A percentile compares a stretch with the other conserved stretches of the same genome.
Evolutionary conservation across 1,140 invertebrate species (phyloP).

Genomic region (Achatina immaculata): DNA sequence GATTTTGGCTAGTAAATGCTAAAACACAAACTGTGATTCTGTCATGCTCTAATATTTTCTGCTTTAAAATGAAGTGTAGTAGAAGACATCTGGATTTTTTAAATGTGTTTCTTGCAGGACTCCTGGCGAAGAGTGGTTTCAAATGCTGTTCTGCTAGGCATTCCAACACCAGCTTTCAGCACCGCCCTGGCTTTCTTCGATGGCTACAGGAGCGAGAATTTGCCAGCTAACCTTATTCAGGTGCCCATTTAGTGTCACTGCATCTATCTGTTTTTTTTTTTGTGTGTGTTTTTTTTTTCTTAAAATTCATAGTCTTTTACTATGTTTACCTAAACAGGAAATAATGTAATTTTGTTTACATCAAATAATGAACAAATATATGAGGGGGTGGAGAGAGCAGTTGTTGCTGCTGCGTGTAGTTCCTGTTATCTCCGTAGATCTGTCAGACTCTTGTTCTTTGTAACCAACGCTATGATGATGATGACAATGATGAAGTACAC

Average conservation of each 20-base stretch:
- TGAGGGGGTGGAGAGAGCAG: not conserved
- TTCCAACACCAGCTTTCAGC: conserved; percentile 92
- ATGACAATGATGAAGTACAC: too few relatives aligned
- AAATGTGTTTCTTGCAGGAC: conserved; percentile 67
- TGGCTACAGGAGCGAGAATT: conserved; percentile 84
- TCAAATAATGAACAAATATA: not conserved
- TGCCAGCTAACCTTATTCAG: conserved; percentile 94
- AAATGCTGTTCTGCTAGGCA: conserved; percentile 79
- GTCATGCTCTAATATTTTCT: too few relatives aligned
- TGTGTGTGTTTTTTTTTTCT: too few relatives aligned
- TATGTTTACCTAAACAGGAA: not conserved
- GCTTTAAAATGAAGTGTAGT: too few relatives aligned
- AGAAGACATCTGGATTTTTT: too few relatives aligned
- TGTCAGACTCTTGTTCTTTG: too few relatives aligned
- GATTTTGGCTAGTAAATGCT: too few relatives aligned
- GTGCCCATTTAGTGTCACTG: conserved; percentile 72
- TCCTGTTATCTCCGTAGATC: too few relatives aligned
- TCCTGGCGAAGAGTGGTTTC: conserved; percentile 75
- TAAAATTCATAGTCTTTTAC: too few relatives aligned
- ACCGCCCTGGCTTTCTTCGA: conserved; percentile 97
- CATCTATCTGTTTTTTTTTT: not conserved
- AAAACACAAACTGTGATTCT: too few relatives aligned
- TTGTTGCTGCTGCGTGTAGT: too few relatives aligned
- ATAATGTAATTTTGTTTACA: not conserved
- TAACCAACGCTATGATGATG: too few relatives aligned